Conservation (phyloP, 2,797 vertebrate species). For the Pseudopleuronectes americanus region DNA sequence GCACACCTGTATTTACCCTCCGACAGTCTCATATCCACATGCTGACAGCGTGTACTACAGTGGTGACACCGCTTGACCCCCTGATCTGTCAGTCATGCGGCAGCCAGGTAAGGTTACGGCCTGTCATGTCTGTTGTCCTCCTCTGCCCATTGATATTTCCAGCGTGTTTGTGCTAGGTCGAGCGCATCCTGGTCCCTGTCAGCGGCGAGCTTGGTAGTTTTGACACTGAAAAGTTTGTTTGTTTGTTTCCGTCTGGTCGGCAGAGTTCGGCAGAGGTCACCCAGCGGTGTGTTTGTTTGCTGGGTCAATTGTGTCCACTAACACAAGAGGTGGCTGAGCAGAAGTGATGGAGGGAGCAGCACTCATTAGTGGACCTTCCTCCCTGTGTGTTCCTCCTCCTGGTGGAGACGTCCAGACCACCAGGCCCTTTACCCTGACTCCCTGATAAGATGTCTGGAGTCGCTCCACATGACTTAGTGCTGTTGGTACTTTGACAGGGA, state of each 20-base stretch:
- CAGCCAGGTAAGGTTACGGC: conserved; percentile 30
- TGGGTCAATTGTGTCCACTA: conserved; percentile 75
- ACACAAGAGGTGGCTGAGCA: conserved; percentile 50
- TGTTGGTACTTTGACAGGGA: conserved; percentile 80
- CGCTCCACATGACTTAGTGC: conserved; percentile 80
- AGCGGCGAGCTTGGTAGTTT: conserved; percentile 40
- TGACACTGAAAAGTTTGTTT: conserved; percentile 75
- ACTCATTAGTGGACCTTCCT: conserved; percentile 66
- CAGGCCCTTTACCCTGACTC: conserved; percentile 70
- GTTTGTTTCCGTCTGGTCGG: conserved; percentile 79
- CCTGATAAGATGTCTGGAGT: conserved; percentile 82
- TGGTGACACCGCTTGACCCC: conserved; percentile 37
- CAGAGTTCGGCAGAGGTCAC: conserved; percentile 77
- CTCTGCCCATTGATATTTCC: conserved; percentile 59
- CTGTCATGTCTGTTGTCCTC: conserved; percentile 40
- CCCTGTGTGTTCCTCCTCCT: conserved; percentile 67
- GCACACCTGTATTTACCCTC: conserved; percentile 65
- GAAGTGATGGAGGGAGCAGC: conserved; percentile 46
- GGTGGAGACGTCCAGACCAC: conserved; percentile 73
- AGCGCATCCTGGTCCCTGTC: conserved; percentile 49
- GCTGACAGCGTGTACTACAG: conserved; percentile 4
- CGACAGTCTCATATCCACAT: conserved; percentile 16
- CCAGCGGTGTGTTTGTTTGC: conserved; percentile 74
- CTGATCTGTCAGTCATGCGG: conserved; percentile 36
- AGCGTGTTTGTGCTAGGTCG: conserved; percentile 55